A percentile compares a stretch with the other conserved stretches of the same genome.
phyloP scores from a whole-genome alignment of 2,888 invertebrate species.

The Campaea margaritaria region DNA sequence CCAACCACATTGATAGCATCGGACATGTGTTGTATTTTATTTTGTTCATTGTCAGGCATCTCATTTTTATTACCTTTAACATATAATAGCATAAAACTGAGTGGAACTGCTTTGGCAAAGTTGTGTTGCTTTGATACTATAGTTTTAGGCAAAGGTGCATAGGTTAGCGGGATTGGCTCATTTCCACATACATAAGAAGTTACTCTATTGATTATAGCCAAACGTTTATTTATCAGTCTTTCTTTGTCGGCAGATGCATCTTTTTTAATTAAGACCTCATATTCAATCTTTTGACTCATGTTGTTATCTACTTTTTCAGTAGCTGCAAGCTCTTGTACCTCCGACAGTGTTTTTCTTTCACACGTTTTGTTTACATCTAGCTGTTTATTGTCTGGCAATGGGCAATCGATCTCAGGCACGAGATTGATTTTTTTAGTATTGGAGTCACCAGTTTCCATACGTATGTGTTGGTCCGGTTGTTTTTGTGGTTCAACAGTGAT shows the following conservation, averaged over 20 bases:
- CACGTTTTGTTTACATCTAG: conserved; percentile 46
- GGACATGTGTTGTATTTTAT: conserved; percentile 26
- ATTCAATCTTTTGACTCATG: conserved; percentile 20
- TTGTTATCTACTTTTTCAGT: conserved; percentile 34
- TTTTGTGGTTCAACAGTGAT: conserved; percentile 8
- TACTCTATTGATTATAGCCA: conserved; percentile 65
- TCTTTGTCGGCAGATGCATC: conserved; percentile 44
- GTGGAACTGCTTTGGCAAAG: not conserved
- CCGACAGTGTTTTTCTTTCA: conserved; percentile 59
- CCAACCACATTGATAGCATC: conserved; percentile 28
- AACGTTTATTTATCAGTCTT: conserved; percentile 63
- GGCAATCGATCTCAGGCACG: not conserved
- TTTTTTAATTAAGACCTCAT: conserved; percentile 25
- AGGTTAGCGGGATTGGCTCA: conserved; percentile 64
- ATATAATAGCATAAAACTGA: not conserved
- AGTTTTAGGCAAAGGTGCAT: conserved; percentile 50
- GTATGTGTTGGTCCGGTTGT: not conserved
- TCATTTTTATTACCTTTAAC: conserved; percentile 1
- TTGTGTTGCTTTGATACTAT: conserved; percentile 1
- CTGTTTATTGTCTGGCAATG: conserved; percentile 9
- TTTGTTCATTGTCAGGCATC: conserved; percentile 14
- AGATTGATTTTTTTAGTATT: conserved; percentile 23
- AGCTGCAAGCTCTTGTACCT: conserved; percentile 59
- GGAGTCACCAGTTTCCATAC: conserved; percentile 4
- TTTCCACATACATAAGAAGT: conserved; percentile 50